Evolutionary conservation across 2,113 vertebrate genomes (phyloP).

Genomic region (Notothenia rossii): DNA sequence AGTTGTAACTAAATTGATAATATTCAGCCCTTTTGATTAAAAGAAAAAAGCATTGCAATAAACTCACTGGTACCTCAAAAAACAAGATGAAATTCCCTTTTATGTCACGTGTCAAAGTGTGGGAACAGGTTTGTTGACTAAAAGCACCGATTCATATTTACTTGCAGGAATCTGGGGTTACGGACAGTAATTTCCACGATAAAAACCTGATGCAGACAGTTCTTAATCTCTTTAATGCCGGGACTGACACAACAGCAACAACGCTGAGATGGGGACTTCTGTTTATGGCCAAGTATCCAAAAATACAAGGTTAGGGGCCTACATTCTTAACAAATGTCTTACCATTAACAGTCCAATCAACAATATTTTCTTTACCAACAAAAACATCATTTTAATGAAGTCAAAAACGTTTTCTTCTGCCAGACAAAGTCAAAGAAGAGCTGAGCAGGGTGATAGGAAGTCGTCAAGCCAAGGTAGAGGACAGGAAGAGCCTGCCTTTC

Average conservation of each 20-base stretch:
- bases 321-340: neutral
- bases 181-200: constrained; percentile 34
- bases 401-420: neutral
- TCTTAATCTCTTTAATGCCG: constrained; percentile 71
- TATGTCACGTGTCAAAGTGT: neutral
- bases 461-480: constrained; percentile 32
- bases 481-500: constrained; percentile 55
- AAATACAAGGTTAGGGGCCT: constrained; percentile 79
- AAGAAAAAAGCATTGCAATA: too few relatives aligned
- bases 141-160: neutral
- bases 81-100: neutral
- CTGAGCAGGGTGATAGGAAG: constrained; percentile 40
- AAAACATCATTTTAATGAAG: neutral
- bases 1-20: too few relatives aligned
- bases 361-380: neutral
- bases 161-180: constrained; percentile 47
- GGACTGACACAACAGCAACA: constrained; percentile 76
- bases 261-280: constrained; percentile 77
- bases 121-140: neutral
- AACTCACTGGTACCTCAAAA: neutral
- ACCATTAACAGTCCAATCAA: neutral
- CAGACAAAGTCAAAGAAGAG: constrained; percentile 65
- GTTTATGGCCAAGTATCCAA: constrained; percentile 81
- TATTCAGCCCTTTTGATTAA: too few relatives aligned
- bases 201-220: too few relatives aligned